Evolutionary conservation across 2,888 invertebrate genomes (phyloP).

Genomic region (Leptopilina myrica): DNA sequence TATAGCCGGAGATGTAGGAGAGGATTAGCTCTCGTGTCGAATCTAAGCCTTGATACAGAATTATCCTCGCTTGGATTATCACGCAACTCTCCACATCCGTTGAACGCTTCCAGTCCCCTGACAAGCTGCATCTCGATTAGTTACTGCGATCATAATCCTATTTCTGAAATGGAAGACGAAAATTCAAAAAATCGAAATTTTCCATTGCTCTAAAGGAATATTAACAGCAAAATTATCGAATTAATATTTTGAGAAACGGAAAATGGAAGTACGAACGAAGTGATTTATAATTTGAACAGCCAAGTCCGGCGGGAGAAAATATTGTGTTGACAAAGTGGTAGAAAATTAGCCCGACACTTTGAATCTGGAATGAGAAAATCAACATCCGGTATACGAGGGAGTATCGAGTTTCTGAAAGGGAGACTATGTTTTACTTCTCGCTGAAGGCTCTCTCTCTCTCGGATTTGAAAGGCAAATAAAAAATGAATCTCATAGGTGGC

Average conservation of each 20-base stretch:
- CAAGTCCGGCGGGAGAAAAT: not conserved
- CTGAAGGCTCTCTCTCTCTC: conserved; percentile 55
- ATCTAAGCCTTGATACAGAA: conserved; percentile 71
- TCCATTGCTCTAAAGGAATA: too few species aligned
- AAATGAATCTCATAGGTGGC: too few species aligned
- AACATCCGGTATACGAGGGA: conserved; percentile 23
- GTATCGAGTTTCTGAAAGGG: conserved; percentile 17
- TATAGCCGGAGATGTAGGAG: conserved; percentile 49
- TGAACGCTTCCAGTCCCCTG: conserved; percentile 11
- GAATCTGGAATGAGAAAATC: conserved; percentile 10
- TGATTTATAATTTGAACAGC: not conserved
- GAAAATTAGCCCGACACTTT: conserved; percentile 27
- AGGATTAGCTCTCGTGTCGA: conserved; percentile 68
- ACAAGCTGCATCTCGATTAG: conserved; percentile 37
- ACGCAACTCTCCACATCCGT: conserved; percentile 37
- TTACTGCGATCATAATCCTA: conserved; percentile 43
- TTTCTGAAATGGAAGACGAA: conserved; percentile 15
- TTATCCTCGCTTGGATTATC: conserved; percentile 72
- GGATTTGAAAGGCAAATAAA: too few species aligned
- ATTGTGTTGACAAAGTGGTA: not conserved
- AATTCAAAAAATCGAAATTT: not conserved
- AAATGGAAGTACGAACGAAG: too few species aligned
- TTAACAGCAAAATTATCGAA: too few species aligned
- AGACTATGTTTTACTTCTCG: conserved; percentile 48
- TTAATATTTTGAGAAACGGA: too few species aligned